Evolutionary conservation across 2,888 invertebrate species (phyloP).

Genomic region (Torymus aiolomorphi): DNA sequence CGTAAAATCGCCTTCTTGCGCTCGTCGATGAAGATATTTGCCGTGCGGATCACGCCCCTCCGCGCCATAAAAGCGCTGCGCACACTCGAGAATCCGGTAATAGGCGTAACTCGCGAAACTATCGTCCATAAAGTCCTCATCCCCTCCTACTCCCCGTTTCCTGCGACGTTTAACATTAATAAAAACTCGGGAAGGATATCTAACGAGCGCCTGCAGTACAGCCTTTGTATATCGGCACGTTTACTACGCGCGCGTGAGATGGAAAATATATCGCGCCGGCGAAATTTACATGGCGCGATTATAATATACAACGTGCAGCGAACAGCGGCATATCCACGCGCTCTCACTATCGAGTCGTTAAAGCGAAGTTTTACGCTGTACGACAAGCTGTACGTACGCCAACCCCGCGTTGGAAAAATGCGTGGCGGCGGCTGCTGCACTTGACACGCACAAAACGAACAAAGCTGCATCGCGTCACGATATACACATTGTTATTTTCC

Average conservation of each 20-base stretch:
- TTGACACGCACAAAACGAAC: conserved; percentile 34
- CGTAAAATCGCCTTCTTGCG: not conserved
- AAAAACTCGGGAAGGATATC: not conserved
- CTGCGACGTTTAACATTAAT: not conserved
- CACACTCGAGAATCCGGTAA: conserved; percentile 34
- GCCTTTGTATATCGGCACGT: no score
- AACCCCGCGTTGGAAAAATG: not conserved
- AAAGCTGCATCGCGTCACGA: not conserved
- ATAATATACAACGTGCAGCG: no score
- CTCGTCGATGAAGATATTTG: conserved; percentile 17
- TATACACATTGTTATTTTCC: conserved; percentile 36
- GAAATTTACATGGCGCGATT: no score
- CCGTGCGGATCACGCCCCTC: not conserved
- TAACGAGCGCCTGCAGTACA: no score
- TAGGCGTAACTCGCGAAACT: conserved; percentile 6
- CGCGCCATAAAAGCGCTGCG: conserved; percentile 20
- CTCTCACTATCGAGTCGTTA: conserved; percentile 44
- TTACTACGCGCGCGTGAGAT: no score
- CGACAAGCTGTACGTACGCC: not conserved
- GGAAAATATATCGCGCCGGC: no score
- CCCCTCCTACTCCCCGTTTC: not conserved
- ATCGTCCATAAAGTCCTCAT: not conserved
- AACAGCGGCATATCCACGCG: not conserved
- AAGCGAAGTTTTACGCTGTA: conserved; percentile 28
- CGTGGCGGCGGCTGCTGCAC: conserved; percentile 18